Base-by-base conservation (phyloP, 1,140 invertebrate species). In the Sinonovacula constricta region DNA sequence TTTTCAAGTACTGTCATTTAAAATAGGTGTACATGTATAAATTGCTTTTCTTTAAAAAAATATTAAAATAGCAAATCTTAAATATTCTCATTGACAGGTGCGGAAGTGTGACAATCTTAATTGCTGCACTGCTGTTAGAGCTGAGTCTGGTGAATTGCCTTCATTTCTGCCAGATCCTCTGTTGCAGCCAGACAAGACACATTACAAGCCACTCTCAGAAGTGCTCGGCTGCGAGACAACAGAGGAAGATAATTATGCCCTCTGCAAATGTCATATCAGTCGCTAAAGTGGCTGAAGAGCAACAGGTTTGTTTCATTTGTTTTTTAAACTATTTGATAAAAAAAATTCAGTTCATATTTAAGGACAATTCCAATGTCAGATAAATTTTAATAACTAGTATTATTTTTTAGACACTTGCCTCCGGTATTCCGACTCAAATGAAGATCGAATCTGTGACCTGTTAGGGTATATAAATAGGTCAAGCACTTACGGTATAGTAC, bases 81-180 rank as follows among this genome's bases (percentile, higher is more conserved):
- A 53, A n/a, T 22, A 15, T 57, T 18, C 7, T 12, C 14, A 34
- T 34, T 70, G 14, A 33, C n/a, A 78, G 68, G 62, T 79, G 24
- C 54, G 68, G 26, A 79, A 79, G 28, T 79, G 77, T 53, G 28
- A 72, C 60, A 10, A n/a, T 5, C 15, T 3, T 3, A 66, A 10
- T 1, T 79, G 77, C 36, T 79, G 77, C 31, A 30, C 45, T 31
- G 30, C 60, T 57, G 15, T 69, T 4, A 22, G 66, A 36, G 56
- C 34, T 33, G 5, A 39, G 12, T 22, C 65, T 10, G 53, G 66
- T 24, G 62, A 18, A 53, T 5, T 66, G 28, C 77, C 68, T 33
- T 26, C 31, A 26, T 71, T 71, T 15, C 53, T 79, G 5, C 77
- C 77, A 28, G 77, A 79, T 28, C 77, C 77, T 39, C 53, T 39